Evolutionary conservation across 2,797 vertebrate species (phyloP), one percentile per base, ranked within the genome.

Genomic region (Channallabes apus): DNA sequence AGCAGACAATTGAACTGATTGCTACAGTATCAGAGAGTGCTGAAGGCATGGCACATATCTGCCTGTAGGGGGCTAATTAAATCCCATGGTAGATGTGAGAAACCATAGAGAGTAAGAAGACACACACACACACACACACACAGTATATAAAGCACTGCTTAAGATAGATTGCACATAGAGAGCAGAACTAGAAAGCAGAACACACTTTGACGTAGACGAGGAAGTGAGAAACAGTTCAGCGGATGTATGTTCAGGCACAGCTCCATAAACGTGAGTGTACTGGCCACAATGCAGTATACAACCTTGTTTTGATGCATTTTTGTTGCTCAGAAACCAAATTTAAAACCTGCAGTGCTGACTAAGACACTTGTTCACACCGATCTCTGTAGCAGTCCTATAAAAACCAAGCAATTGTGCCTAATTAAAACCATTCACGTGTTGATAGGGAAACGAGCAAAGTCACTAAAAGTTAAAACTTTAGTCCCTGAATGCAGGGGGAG

Each of bases 391-490:
- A 71, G 81, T 86, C 78, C 76, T 64, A 82, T 88, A 91, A 89
- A 51, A 89, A 87, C 83, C 87, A 84, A 87, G 83, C 59, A 82
- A 87, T 89, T 90, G 85, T 86, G 46, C 67, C 77, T 87, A 88
- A 88, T 88, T 86, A 89, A 86, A 89, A 75, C 35, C 80, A 83
- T 85, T 86, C 24, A 56, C 84, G 85, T 89, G 87, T 89, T 90
- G 88, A 86, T 81, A 83, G 35, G 59, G 73, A 65, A 83, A 85
- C 82, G 82, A 89, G 82, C 78, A 88, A 90, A 86, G 82, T 89
- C 78, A 82, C 80, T 41, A 64, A 62, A 79, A 62, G 84, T 88
- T 88, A 85, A 82, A 87, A 84, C 88, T 88, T 88, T 84, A 86
- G 82, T 64, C 84, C 29, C 20, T 84, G 72, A 82, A 86, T 82